Evolutionary conservation across 2,797 vertebrate genomes (phyloP).

Genomic region (Hapalemur alaotrensis): DNA sequence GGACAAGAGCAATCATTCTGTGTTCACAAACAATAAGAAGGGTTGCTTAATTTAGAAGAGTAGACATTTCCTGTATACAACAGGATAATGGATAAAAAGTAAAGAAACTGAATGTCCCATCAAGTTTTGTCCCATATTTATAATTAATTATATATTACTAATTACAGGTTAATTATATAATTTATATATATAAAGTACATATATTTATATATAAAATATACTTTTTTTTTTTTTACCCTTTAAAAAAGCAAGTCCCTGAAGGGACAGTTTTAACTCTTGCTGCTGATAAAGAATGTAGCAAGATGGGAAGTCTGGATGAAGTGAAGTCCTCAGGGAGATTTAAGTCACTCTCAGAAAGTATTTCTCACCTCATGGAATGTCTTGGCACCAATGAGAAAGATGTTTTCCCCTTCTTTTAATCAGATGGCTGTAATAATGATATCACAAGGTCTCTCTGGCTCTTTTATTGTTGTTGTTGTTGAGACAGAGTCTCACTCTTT

Average conservation of each 20-base stretch:
- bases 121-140: not conserved
- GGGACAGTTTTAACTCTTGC: not conserved
- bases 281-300: not conserved
- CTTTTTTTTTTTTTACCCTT: not conserved
- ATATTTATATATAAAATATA: not conserved
- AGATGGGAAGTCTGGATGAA: not conserved
- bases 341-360: not conserved
- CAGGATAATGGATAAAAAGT: not conserved
- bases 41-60: constrained; percentile 6
- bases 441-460: not conserved
- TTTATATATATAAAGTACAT: not conserved
- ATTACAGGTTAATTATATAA: not conserved
- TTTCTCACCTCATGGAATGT: not conserved
- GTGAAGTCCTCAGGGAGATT: not conserved
- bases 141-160: not conserved
- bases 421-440: not conserved
- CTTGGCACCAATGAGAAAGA: not conserved
- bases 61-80: constrained; percentile 5
- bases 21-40: constrained; percentile 60
- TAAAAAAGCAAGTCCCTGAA: not conserved
- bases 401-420: not conserved
- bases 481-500: no score
- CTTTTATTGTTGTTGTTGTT: no score
- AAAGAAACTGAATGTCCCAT: not conserved
- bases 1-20: constrained; percentile 58